Percentiles rank a stretch among this genome's conserved stretches.
Conservation (phyloP, 2,113 vertebrate species). For the Hypocryptadius cinnamomeus region DNA sequence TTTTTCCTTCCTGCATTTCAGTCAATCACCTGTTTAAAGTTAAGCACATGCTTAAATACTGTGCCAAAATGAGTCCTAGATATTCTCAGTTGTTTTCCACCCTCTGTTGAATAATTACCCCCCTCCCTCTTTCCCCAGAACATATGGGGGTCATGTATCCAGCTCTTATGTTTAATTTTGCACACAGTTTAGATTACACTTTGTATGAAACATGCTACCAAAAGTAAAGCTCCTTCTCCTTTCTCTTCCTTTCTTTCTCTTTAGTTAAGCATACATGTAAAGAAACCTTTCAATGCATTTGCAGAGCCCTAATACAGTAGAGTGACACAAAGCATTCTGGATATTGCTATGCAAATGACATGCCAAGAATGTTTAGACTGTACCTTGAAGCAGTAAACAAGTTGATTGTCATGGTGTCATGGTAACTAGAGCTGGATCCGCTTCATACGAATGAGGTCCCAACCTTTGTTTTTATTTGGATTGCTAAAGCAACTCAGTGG, state of each 20-base stretch:
- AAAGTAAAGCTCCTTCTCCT: slow-evolving; percentile 46
- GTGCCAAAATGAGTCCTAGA: neutral
- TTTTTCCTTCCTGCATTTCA: neutral
- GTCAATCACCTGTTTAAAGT: neutral
- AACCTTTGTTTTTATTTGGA: slow-evolving; percentile 63
- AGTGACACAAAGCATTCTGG: slow-evolving; percentile 68
- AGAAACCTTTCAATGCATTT: slow-evolving; percentile 55
- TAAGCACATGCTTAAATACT: neutral
- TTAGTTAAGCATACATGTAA: slow-evolving; percentile 39
- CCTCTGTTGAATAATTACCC: neutral
- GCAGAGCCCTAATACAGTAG: slow-evolving; percentile 32
- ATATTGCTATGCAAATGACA: slow-evolving; percentile 77
- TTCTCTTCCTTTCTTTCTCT: slow-evolving; percentile 34
- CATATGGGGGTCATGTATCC: neutral
- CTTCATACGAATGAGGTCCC: slow-evolving; percentile 46
- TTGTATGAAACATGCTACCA: slow-evolving; percentile 34
- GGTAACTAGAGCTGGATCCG: slow-evolving; percentile 60
- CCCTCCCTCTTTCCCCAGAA: neutral
- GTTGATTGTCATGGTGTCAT: slow-evolving; percentile 73
- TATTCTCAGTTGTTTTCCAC: neutral
- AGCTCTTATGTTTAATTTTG: slow-evolving; percentile 12
- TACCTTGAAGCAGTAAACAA: slow-evolving; percentile 72
- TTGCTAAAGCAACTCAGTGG: slow-evolving; percentile 46
- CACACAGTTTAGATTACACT: slow-evolving; percentile 31
- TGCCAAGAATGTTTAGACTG: slow-evolving; percentile 65